phyloP scores from a whole-genome alignment of 2,888 invertebrate species.

The Cephalotes varians region DNA sequence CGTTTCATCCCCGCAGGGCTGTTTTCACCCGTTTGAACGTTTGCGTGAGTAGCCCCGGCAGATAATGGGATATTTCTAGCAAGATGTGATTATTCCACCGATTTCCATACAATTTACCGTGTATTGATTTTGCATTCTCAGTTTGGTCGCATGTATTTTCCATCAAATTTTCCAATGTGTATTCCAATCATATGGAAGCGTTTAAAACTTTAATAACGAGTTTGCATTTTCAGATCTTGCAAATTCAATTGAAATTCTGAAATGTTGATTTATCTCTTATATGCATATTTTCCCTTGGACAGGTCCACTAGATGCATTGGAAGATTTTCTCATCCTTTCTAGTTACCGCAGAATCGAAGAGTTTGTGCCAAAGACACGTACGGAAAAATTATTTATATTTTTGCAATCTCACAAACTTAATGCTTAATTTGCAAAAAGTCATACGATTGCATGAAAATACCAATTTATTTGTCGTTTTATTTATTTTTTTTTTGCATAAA shows the following conservation, averaged over 20 bases:
- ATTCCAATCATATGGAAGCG: background rate
- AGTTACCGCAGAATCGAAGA: background rate
- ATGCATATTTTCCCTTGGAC: background rate
- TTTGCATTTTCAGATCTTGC: background rate
- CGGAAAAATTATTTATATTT: constrained; percentile 24
- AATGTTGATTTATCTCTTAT: background rate
- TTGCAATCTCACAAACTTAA: background rate
- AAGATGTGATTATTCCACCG: constrained; percentile 5
- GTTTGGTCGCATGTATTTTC: background rate
- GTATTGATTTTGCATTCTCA: background rate
- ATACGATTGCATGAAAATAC: background rate
- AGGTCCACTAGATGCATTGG: background rate
- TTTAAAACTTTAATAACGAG: background rate
- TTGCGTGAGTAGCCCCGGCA: background rate
- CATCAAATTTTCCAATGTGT: background rate
- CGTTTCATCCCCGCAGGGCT: constrained; percentile 5
- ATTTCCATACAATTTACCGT: constrained; percentile 8
- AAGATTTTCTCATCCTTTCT: background rate
- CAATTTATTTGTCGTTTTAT: background rate
- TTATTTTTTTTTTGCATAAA: background rate
- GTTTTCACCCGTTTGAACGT: constrained; percentile 11
- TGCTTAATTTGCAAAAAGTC: background rate
- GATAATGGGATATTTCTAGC: constrained; percentile 30
- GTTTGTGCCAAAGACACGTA: background rate
- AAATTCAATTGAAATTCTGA: background rate